These are phyloP conservation scores for Percopsis transmontana DNA, from an alignment of 2,113 vertebrate genomes.

Conservation along the genomic window DNA sequence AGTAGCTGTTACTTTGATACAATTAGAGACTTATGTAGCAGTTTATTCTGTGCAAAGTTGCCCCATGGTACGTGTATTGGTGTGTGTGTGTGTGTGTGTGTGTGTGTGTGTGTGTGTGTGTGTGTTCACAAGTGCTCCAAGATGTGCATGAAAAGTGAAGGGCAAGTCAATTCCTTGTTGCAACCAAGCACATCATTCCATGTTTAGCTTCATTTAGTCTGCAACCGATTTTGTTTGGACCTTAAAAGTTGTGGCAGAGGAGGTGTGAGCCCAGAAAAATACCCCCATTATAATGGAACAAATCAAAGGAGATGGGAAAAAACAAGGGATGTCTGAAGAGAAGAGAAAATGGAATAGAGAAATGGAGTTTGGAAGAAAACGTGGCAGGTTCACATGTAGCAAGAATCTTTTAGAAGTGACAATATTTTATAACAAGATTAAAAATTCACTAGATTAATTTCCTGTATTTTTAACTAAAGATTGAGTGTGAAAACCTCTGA, in stretches of 20 bases:
- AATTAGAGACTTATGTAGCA: too few relatives aligned
- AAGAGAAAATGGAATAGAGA: not conserved
- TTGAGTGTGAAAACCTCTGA: too few relatives aligned
- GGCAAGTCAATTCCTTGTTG: slow-evolving; percentile 14
- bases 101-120: not conserved
- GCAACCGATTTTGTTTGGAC: slow-evolving; percentile 8
- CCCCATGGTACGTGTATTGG: not conserved
- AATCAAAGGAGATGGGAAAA: not conserved
- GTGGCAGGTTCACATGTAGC: too few relatives aligned
- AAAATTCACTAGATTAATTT: too few relatives aligned
- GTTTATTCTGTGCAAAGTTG: too few relatives aligned
- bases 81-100: slow-evolving; percentile 10
- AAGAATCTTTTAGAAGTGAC: too few relatives aligned
- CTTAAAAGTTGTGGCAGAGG: slow-evolving; percentile 4
- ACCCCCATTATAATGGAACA: slow-evolving; percentile 2
- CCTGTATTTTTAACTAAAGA: too few relatives aligned
- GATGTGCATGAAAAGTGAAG: slow-evolving; percentile 3
- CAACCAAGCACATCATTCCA: slow-evolving; percentile 11
- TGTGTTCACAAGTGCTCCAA: not conserved
- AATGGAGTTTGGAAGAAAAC: not conserved
- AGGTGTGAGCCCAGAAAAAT: slow-evolving; percentile 10
- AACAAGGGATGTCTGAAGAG: not conserved
- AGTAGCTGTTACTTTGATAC: not conserved
- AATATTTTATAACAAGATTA: too few relatives aligned
- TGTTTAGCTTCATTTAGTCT: slow-evolving; percentile 9